phyloP scores from a whole-genome alignment of 2,888 invertebrate species.

The Agriopis marginaria region DNA sequence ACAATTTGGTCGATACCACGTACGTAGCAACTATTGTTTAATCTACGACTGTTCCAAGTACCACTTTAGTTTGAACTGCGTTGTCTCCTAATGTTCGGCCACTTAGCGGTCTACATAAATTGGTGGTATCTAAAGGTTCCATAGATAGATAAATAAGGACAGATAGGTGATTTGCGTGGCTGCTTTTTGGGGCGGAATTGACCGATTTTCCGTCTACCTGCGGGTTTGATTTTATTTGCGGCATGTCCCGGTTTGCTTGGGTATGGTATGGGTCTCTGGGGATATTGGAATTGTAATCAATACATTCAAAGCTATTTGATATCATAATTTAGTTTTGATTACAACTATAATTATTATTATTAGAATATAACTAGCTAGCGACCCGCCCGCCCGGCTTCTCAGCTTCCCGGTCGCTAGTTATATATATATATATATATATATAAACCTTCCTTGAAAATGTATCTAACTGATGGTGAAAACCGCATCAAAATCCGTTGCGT shows the following conservation, averaged over 20 bases:
- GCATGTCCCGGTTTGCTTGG: conserved; percentile 17
- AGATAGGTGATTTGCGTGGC: conserved; percentile 39
- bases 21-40: conserved; percentile 1
- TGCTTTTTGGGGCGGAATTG: conserved; percentile 34
- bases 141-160: conserved; percentile 37
- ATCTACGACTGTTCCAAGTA: neutral
- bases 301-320: conserved; percentile 8
- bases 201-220: conserved; percentile 36
- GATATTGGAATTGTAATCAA: conserved; percentile 28
- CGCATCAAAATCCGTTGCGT: too few relatives aligned
- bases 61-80: conserved; percentile 24
- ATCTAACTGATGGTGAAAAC: too few relatives aligned
- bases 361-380: too few relatives aligned
- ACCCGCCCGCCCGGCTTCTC: too few relatives aligned
- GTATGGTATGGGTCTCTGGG: neutral
- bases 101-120: conserved; percentile 19
- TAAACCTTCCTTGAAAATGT: too few relatives aligned
- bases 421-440: too few relatives aligned
- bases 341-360: neutral
- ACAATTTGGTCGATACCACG: neutral
- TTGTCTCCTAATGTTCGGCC: conserved; percentile 5
- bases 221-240: conserved; percentile 30
- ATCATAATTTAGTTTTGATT: conserved; percentile 2
- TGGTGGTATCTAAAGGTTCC: conserved; percentile 25
- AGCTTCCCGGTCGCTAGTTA: too few relatives aligned